Percentiles rank a stretch among this genome's conserved stretches.
phyloP scores from a whole-genome alignment of 37 sponge, comb jelly and placozoan genomes.

The Cladorhizidae sp. region DNA sequence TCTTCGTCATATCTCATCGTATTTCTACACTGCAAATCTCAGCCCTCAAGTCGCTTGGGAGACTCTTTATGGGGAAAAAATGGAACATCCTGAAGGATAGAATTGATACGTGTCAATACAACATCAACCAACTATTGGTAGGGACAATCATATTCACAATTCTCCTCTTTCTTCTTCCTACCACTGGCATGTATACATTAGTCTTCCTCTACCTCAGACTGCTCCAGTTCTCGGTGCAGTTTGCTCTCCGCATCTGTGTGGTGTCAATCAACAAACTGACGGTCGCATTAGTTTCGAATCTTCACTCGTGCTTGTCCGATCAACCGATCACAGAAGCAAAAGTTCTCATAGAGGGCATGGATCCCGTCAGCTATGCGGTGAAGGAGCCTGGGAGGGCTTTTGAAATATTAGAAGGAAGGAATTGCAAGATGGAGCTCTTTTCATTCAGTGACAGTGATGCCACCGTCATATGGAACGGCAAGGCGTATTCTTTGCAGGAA shows the following conservation, averaged over 20 bases:
- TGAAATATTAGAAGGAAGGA: background rate
- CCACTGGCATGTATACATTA: constrained; percentile 54
- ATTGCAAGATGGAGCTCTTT: background rate
- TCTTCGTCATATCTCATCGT: constrained; percentile 64
- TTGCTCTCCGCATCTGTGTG: constrained; percentile 12
- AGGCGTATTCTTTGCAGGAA: background rate
- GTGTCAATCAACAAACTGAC: constrained; percentile 37
- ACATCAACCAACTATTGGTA: constrained; percentile 57
- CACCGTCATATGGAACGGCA: constrained; percentile 1
- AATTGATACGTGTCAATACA: constrained; percentile 77
- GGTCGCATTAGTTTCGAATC: background rate
- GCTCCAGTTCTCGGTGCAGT: constrained; percentile 28
- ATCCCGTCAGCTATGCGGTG: background rate
- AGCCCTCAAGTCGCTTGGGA: constrained; percentile 50
- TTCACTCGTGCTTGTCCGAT: background rate
- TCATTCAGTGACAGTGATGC: background rate
- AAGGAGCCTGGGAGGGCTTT: background rate
- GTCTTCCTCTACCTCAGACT: constrained; percentile 54
- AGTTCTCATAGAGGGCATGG: background rate
- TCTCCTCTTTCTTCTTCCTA: constrained; percentile 76
- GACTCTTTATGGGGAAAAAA: constrained; percentile 81
- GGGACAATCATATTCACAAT: constrained; percentile 84
- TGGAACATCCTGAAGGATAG: constrained; percentile 72
- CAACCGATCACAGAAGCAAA: background rate
- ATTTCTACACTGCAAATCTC: constrained; percentile 53